Percentiles rank a stretch among this genome's conserved stretches.
phyloP scores from a whole-genome alignment of 37 sponge, comb jelly and placozoan species.

The Diacarnus erythraeanus region DNA sequence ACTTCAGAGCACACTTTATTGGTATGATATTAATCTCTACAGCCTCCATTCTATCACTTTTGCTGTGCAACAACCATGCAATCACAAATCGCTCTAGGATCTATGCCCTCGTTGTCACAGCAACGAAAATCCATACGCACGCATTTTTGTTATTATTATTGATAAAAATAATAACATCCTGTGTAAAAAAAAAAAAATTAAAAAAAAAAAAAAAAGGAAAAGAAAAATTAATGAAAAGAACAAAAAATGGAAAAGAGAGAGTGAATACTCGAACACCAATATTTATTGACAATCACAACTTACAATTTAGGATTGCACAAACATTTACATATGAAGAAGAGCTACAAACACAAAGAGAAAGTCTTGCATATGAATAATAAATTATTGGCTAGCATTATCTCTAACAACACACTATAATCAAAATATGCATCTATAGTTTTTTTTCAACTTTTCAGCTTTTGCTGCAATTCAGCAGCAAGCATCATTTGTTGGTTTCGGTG shows the following conservation, averaged over 20 bases:
- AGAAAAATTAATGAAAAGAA: not conserved
- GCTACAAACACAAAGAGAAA: constrained; percentile 2
- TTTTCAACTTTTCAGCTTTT: constrained; percentile 26
- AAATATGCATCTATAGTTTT: not conserved
- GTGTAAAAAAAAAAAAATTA: not conserved
- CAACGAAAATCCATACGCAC: no score
- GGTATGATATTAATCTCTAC: not conserved
- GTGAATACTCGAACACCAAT: not conserved
- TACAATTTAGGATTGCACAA: not conserved
- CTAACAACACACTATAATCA: constrained; percentile 13
- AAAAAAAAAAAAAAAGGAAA: not conserved
- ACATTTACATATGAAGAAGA: not conserved
- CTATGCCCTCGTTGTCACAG: no score
- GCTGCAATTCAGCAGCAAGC: constrained; percentile 52
- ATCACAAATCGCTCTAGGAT: no score
- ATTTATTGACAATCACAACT: not conserved
- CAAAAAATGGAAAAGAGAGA: not conserved
- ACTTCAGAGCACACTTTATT: constrained; percentile 44
- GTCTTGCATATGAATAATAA: not conserved
- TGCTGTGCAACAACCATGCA: no score
- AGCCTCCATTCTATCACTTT: not conserved
- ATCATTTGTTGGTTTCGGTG: constrained; percentile 26
- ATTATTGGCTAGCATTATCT: not conserved
- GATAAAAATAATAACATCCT: not conserved
- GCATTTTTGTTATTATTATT: no score